Conservation (phyloP, 2,113 vertebrate species). For the Hydrochoerus hydrochaeris region DNA sequence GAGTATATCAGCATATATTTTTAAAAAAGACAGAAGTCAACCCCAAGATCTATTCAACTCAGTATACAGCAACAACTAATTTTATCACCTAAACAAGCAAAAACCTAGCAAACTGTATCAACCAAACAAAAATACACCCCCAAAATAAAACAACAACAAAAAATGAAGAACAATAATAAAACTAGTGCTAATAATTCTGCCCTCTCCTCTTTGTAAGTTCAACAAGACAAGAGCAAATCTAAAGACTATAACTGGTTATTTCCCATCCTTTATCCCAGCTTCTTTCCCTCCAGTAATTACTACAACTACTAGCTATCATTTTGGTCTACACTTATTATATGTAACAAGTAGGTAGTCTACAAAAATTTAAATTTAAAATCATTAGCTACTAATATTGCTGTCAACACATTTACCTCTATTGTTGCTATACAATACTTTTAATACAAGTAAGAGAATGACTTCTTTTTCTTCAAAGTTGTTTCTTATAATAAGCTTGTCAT, state of each 20-base stretch:
- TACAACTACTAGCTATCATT: not conserved
- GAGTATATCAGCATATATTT: not conserved
- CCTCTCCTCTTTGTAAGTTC: conserved; percentile 23
- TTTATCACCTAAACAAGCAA: conserved; percentile 41
- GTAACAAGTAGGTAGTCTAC: conserved; percentile 1
- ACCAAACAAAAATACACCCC: not conserved
- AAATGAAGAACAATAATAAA: conserved; percentile 15
- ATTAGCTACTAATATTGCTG: conserved; percentile 51
- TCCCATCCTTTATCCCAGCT: not conserved
- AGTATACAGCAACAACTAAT: conserved; percentile 26
- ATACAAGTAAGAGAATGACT: conserved; percentile 45
- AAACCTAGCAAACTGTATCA: not conserved
- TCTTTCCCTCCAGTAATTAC: conserved; percentile 6
- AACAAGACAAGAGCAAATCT: conserved; percentile 31
- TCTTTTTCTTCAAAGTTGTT: conserved; percentile 62
- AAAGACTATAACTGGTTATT: not conserved
- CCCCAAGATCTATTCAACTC: not conserved
- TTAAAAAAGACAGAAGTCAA: not conserved
- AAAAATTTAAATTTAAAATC: conserved; percentile 54
- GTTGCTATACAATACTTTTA: conserved; percentile 57
- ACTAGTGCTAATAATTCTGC: not conserved
- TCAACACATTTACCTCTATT: conserved; percentile 61
- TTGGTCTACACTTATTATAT: not conserved
- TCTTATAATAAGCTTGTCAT: conserved; percentile 62
- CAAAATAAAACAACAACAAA: not conserved